Evolutionary conservation across 2,797 vertebrate genomes (phyloP).

Genomic region (Sarcoramphus papa): DNA sequence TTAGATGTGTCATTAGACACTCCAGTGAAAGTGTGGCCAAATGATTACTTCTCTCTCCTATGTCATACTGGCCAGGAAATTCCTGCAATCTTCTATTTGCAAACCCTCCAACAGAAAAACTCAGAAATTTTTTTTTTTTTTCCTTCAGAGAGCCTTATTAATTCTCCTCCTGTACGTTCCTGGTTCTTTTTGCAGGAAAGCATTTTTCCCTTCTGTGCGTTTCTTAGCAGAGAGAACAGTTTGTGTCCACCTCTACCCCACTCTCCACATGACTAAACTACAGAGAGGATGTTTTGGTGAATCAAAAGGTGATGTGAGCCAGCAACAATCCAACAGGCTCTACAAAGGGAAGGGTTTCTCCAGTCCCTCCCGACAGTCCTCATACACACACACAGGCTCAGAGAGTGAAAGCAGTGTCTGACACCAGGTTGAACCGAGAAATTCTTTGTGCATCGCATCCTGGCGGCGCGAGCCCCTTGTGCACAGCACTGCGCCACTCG

Average conservation of each 20-base stretch:
- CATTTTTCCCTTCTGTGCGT: neutral
- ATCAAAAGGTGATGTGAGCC: neutral
- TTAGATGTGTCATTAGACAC: neutral
- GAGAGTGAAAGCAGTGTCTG: neutral
- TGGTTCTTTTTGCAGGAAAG: neutral
- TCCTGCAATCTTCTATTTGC: neutral
- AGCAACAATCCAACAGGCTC: neutral
- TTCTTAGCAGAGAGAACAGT: neutral
- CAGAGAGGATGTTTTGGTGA: neutral
- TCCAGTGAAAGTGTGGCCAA: neutral
- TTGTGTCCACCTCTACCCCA: conserved; percentile 1
- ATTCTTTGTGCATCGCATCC: neutral
- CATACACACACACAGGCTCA: neutral
- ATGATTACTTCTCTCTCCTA: neutral
- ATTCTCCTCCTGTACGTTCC: neutral
- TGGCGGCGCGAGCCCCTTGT: rapidly evolving
- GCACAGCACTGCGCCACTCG: neutral
- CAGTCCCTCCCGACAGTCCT: neutral
- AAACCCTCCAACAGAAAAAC: neutral
- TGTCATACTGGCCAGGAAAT: neutral
- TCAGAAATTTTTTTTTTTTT: neutral
- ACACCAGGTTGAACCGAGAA: neutral
- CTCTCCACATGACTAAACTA: neutral
- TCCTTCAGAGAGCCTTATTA: neutral
- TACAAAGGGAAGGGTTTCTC: neutral